Base-by-base conservation (phyloP, 2,113 vertebrate genomes). In the Mionectes macconnelli region DNA sequence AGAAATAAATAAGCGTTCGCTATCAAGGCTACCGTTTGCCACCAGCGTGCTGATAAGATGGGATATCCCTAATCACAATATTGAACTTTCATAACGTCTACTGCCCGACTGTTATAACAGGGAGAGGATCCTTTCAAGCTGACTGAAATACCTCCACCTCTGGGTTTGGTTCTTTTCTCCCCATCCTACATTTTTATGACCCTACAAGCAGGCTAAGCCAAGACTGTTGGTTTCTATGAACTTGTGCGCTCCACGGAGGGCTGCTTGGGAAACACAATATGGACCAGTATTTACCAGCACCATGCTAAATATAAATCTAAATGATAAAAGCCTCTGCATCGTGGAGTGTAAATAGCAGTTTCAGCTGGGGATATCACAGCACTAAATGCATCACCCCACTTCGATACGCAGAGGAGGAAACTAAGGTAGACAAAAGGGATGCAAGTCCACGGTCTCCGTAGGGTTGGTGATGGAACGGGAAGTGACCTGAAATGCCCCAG, bases 351-450 rank as follows among this genome's bases (percentile, higher is more conserved):
- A 39, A 12, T 1, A 24, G 63, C 7, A 2, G 25, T 47, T 86
- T 60, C 13, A 80, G 70, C 30, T 7, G 1, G 12, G 33, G 63
- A 6, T 64, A 89, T 50, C 77, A 35, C 63, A 79, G 50, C 30
- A 22, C 81, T 8, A 55, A 74, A 80, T 8, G 6, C 42, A 56
- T 57, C 42, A 9, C 6, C 35, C 49, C 0, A 2, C 53, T 66
- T 30, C 0, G 0, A 80, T 0, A 10, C 2, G 19, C 2, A 0
- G 47, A 78, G 64, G 44, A 91, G 69, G 90, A 94, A 96, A 97
- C 87, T 60, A 70, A 95, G 93, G 89, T 87, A 92, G 83, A 83
- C 44, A 77, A 83, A 86, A 90, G 55, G 27, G 72, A 53, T 39
- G 13, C 1, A 2, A 74, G 52, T 10, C 31, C 45, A 72, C 2